A percentile compares a stretch with the other conserved stretches of the same genome.
phyloP scores from a whole-genome alignment of 92 coral and sea anemone genomes.

The Porites divaricata region DNA sequence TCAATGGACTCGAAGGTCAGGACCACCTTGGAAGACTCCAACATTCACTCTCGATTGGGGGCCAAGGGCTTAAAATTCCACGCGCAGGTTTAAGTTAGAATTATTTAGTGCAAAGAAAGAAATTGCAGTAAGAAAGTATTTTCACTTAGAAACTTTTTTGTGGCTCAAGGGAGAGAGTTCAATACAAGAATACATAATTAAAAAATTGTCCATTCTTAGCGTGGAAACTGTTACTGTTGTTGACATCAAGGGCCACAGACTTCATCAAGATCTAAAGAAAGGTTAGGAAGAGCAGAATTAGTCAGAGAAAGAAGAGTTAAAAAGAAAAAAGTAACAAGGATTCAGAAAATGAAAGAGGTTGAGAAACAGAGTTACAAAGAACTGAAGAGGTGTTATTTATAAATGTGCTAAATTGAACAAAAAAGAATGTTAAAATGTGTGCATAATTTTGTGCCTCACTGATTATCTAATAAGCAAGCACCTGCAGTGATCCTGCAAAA shows the following conservation, averaged over 20 bases:
- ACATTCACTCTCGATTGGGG: too few relatives aligned
- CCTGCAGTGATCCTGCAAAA: too few relatives aligned
- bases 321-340: slow-evolving; percentile 1
- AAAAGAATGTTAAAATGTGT: background rate
- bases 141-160: background rate
- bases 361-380: background rate
- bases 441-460: slow-evolving; percentile 17
- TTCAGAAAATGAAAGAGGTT: background rate
- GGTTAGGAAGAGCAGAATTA: slow-evolving; percentile 32
- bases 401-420: background rate
- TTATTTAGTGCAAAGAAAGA: too few relatives aligned
- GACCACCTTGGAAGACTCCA: too few relatives aligned
- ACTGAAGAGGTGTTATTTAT: background rate
- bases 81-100: too few relatives aligned
- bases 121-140: too few relatives aligned
- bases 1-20: too few relatives aligned
- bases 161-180: background rate
- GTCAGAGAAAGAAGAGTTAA: slow-evolving; percentile 24
- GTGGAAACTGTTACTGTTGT: slow-evolving; percentile 34
- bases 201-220: slow-evolving; percentile 29
- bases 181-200: slow-evolving; percentile 21
- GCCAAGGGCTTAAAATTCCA: too few relatives aligned
- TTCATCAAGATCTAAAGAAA: slow-evolving; percentile 44
- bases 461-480: too few relatives aligned
- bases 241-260: slow-evolving; percentile 46